Evolutionary conservation across 2,888 invertebrate species (phyloP), one percentile per base, ranked within the genome.

Genomic region (Noctuana brunneofusca): DNA sequence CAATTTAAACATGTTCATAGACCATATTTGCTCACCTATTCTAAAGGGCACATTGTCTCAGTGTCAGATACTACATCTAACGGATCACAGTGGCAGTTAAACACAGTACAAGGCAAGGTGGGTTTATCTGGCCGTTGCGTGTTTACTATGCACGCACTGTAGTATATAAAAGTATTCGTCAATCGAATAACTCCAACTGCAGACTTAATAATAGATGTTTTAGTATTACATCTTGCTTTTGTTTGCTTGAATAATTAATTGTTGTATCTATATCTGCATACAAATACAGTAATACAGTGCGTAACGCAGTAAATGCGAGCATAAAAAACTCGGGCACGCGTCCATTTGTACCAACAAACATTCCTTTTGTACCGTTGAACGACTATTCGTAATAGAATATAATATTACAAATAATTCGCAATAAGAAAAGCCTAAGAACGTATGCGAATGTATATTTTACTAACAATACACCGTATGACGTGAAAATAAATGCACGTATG

Each of bases 61-160:
- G n/a, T 18, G 48, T 48, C 48, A 43, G 35, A 35, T 46, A 5
- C 22, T 84, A 87, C 79, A 78, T 81, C 83, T 88, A 87, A 81
- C 81, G 85, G 86, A 89, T 90, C 89, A 90, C 89, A 90, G 89
- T 83, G 85, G 82, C 81, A 86, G 85, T 87, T 87, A 79, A 81
- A 78, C 87, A 48, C 49, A 50, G 27, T 50, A 50, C 27, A 89
- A 88, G 89, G 89, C 89, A 88, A 87, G 87, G 88, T 88, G 87
- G 85, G 79, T 80, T 75, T 78, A 76, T 75, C 77, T n/a, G 22
- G 12, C 78, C 74, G 74, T 71, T 63, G 38, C 46, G 32, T 48
- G 55, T 30, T 53, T 49, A 57, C 43, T 56, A 49, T 43, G 27
- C 54, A 20, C 32, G 35, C 68, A 32, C 56, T 53, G 58, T 64